Base-by-base conservation (phyloP, 1,140 invertebrate species). In the Nasonia longicornis region DNA sequence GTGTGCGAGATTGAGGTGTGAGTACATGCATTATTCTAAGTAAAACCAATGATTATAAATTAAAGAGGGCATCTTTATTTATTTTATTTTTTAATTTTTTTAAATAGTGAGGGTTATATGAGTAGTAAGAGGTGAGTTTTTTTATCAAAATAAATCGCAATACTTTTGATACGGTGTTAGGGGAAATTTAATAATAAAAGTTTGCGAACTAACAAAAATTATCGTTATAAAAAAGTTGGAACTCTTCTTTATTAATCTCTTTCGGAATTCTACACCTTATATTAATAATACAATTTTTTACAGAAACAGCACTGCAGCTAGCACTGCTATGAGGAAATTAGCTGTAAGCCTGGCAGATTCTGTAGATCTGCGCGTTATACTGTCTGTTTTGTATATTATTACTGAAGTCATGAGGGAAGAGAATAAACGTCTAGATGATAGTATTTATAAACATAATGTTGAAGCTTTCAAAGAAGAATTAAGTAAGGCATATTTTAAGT, bases 351-450 rank as follows among this genome's bases (percentile, higher is more conserved):
- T 98, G 81, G 95, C 95, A 58, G 97, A 99, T 92, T 98, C 97
- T 20, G 94, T 95, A 35, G 97, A 99, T 89, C 92, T 99, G 71
- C 94, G 98, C 86, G 94, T 98, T 11, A 97, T 99, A 84, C 91
- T 99, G 20, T 98, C 96, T 84, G 95, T 99, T 79, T 91, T 99
- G 29, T 99, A 99, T 88, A 97, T 96, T 69, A 97, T 99, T 86
- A 96, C 97, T 35, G 98, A 99, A 92, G 95, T 97, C 1, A 95
- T 96, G 91, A 93, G 97, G 84, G 93, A 93, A 85, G 93, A 95
- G 64, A 92, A 92, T 77, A 92, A 91, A 80, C 91, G 92, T 82
- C 93, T 93, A 79, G 91, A 92, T 89, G 93, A 84, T 86, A 91
- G 94, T 85, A 94, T 96, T 89, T 95, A 95, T 87, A 92, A 93